Conservation (phyloP, 64 coral and sea anemone genomes). For the Dendronephthya gigantea region DNA sequence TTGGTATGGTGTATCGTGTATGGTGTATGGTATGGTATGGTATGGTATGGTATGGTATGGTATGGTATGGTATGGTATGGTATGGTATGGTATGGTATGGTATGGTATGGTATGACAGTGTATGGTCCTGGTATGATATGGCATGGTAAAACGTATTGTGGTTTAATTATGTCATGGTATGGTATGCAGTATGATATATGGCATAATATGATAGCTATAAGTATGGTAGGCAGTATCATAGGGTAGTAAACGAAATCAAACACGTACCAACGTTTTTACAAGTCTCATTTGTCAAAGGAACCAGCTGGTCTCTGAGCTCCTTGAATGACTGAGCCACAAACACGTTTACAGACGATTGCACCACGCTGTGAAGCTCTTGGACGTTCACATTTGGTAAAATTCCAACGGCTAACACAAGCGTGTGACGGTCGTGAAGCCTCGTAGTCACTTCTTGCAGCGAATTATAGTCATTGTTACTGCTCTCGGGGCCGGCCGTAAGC, state of each 20-base stretch:
- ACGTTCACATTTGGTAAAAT: background rate
- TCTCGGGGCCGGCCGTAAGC: background rate
- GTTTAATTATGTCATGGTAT: no score
- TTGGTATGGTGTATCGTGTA: no score
- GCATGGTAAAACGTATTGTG: no score
- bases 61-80: no score
- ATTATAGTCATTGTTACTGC: background rate
- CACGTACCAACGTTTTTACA: background rate
- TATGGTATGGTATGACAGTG: no score
- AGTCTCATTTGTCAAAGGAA: background rate
- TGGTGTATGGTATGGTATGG: no score
- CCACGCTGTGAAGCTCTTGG: background rate
- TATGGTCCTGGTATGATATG: no score
- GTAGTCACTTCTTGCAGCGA: background rate
- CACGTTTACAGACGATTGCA: background rate
- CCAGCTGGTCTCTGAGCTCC: background rate
- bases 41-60: no score
- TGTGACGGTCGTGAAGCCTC: conserved; percentile 19
- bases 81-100: no score
- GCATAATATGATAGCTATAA: no score
- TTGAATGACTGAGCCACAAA: background rate
- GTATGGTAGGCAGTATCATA: no score
- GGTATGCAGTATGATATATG: no score
- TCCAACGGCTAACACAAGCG: background rate
- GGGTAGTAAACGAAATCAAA: background rate